Conservation (phyloP, 1,140 invertebrate species). For the Formica exsecta region DNA sequence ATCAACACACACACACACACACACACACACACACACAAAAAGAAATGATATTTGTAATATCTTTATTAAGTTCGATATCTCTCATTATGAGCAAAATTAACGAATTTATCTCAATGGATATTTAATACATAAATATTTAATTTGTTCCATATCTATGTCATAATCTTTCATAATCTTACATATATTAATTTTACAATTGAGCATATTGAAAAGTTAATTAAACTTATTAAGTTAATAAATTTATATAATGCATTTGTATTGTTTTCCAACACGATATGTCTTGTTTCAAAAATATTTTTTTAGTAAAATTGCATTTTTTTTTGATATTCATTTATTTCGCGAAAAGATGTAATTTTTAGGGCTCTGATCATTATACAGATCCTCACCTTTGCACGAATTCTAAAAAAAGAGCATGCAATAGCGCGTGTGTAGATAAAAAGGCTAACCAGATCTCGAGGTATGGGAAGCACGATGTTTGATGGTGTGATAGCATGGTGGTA, state of each 20-base stretch:
- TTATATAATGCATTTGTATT: slow-evolving; percentile 1
- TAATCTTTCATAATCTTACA: not conserved
- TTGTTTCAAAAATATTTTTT: not conserved
- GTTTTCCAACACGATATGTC: not conserved
- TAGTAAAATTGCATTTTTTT: not conserved
- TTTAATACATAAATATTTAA: not conserved
- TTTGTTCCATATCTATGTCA: not conserved
- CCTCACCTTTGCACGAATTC: not conserved
- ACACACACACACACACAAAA: no score
- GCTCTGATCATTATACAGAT: not conserved
- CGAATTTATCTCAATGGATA: not conserved
- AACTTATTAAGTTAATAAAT: not conserved
- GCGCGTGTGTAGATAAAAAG: slow-evolving; percentile 59
- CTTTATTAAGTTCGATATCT: not conserved
- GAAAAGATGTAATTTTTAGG: not conserved
- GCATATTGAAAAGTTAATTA: not conserved
- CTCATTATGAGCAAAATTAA: not conserved
- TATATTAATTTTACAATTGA: not conserved
- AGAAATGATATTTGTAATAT: not conserved
- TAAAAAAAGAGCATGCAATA: slow-evolving; percentile 45
- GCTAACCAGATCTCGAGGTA: slow-evolving; percentile 56
- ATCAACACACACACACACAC: no score
- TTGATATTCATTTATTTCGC: not conserved
- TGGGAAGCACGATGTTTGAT: slow-evolving; percentile 75
- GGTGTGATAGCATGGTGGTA: slow-evolving; percentile 81